Conservation (phyloP, 2,797 vertebrate species). For the Synanceia verrucosa region DNA sequence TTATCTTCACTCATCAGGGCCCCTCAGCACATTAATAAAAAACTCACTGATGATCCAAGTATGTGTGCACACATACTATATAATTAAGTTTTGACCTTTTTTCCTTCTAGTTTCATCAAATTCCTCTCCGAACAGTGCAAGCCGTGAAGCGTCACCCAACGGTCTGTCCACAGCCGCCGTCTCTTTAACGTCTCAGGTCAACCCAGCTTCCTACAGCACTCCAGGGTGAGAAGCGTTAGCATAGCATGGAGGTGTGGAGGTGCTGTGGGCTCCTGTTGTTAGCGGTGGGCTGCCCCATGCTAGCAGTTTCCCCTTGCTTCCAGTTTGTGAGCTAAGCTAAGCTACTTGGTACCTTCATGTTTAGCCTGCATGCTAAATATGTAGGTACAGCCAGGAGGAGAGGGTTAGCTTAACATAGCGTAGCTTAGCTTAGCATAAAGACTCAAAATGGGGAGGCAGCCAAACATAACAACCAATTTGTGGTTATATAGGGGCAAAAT, state of each 20-base stretch:
- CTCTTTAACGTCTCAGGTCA: constrained; percentile 86
- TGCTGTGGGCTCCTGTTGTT: neutral
- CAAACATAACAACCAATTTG: no score
- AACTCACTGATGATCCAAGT: neutral
- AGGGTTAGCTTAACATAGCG: no score
- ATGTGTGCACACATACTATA: neutral
- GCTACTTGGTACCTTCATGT: no score
- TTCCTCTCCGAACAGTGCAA: constrained; percentile 91
- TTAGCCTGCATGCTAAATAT: no score
- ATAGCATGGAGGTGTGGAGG: fast-evolving
- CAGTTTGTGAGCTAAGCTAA: neutral
- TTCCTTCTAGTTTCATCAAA: constrained; percentile 89
- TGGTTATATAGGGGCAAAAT: no score
- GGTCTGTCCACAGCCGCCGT: constrained; percentile 81
- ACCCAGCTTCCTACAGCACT: constrained; percentile 87
- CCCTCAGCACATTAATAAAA: neutral
- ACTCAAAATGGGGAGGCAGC: no score
- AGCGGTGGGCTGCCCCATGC: neutral
- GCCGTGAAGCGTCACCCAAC: constrained; percentile 91
- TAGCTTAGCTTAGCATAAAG: no score
- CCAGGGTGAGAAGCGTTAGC: constrained; percentile 80
- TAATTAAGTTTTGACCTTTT: neutral
- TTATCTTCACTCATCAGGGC: neutral
- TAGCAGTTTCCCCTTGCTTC: neutral
- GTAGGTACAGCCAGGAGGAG: no score